A percentile compares a stretch with the other conserved stretches of the same genome.
Evolutionary conservation across 2,797 vertebrate genomes (phyloP).

Genomic region (Myiothlypis chrysogaster): DNA sequence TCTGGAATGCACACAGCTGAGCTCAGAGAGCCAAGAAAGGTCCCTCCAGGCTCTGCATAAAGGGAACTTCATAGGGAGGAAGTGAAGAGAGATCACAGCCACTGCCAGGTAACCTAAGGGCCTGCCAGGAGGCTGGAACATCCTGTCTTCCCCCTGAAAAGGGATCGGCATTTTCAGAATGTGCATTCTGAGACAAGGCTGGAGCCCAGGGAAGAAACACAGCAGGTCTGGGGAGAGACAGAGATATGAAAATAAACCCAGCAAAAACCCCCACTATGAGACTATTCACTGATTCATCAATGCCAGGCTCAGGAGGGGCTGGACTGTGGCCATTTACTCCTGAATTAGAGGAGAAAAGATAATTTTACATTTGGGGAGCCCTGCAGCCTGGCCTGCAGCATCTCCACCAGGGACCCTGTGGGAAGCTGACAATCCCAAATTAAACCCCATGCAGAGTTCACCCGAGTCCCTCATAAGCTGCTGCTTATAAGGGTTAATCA

Average conservation of each 20-base stretch:
- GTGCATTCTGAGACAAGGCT: not conserved
- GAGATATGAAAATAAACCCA: not conserved
- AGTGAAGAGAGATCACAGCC: not conserved
- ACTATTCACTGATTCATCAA: not conserved
- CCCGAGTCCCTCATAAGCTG: accelerated
- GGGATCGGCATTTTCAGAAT: not conserved
- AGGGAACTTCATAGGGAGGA: not conserved
- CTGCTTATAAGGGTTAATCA: not conserved
- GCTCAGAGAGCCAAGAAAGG: not conserved
- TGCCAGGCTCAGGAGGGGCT: not conserved
- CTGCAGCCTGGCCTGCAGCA: not conserved
- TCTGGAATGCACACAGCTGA: not conserved
- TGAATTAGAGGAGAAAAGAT: not conserved
- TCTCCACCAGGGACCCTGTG: accelerated
- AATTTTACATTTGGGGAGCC: not conserved
- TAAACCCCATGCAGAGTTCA: not conserved
- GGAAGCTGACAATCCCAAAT: not conserved
- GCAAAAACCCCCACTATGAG: not conserved
- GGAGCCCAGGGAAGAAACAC: not conserved
- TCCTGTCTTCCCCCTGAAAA: not conserved
- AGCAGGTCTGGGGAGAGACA: not conserved
- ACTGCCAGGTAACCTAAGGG: not conserved
- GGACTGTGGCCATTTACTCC: not conserved
- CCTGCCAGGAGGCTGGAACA: not conserved
- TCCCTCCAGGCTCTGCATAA: not conserved